These are phyloP conservation scores for Connochaetes taurinus DNA, from an alignment of 2,113 vertebrate species.

Conservation along the genomic window DNA sequence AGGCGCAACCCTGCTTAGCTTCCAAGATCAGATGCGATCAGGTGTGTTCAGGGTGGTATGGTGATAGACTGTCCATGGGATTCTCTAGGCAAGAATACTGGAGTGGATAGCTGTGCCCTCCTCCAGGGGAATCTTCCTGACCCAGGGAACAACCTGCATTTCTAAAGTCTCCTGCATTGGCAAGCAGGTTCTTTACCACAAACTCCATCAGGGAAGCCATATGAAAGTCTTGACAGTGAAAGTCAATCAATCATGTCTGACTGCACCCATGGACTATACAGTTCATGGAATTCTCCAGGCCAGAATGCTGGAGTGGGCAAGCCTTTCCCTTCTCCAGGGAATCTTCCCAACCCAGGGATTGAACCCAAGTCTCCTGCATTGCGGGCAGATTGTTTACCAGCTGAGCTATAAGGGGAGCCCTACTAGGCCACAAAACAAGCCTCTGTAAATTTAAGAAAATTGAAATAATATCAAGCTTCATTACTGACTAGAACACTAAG, in stretches of 20 bases:
- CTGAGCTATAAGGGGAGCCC: neutral
- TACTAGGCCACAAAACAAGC: neutral
- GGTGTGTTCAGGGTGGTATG: neutral
- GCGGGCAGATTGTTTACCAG: neutral
- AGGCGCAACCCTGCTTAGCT: neutral
- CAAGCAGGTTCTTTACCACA: neutral
- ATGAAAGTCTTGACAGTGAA: neutral
- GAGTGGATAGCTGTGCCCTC: neutral
- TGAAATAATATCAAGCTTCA: neutral
- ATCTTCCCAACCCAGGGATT: neutral
- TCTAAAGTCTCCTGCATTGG: neutral
- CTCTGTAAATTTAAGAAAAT: neutral
- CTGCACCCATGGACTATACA: neutral
- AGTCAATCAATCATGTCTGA: neutral
- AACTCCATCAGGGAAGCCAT: neutral
- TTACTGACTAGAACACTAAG: neutral
- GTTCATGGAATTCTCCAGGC: neutral
- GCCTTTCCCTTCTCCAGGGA: neutral
- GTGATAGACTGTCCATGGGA: neutral
- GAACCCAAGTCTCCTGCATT: neutral
- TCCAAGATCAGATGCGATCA: neutral
- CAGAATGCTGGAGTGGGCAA: neutral
- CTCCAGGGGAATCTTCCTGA: neutral
- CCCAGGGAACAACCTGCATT: neutral
- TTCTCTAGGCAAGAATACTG: neutral